Percentiles rank a stretch among this genome's conserved stretches.
Evolutionary conservation across 2,888 invertebrate species (phyloP).

Genomic region (Griposia aprilina): DNA sequence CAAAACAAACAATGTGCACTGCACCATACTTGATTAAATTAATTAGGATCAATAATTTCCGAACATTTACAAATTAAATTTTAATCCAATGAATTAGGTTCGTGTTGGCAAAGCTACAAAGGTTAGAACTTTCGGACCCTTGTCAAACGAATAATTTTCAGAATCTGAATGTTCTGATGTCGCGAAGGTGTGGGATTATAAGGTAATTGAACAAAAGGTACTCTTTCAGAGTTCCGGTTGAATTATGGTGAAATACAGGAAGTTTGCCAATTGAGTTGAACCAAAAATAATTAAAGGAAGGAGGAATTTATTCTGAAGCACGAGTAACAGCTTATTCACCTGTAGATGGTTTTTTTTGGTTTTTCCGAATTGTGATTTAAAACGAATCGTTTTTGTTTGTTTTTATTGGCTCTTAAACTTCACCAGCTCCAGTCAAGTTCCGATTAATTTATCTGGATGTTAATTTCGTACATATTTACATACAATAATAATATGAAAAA

Average conservation of each 20-base stretch:
- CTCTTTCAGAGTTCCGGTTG: conserved; percentile 12
- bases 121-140: conserved; percentile 58
- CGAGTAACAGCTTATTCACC: neutral
- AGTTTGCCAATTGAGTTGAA: conserved; percentile 4
- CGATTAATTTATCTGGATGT: neutral
- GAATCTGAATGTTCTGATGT: conserved; percentile 31
- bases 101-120: conserved; percentile 22
- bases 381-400: neutral
- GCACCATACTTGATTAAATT: conserved; percentile 27
- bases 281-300: neutral
- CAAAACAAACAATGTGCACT: conserved; percentile 10
- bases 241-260: conserved; percentile 16
- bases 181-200: conserved; percentile 42
- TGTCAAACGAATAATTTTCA: conserved; percentile 53
- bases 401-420: neutral
- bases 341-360: neutral
- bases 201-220: conserved; percentile 36
- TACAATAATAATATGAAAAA: too few species aligned
- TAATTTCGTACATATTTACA: neutral
- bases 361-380: neutral
- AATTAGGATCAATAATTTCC: conserved; percentile 42
- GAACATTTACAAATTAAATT: conserved; percentile 55
- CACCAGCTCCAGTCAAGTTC: neutral
- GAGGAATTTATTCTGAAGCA: neutral
- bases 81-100: conserved; percentile 52